Evolutionary conservation across 1,140 invertebrate genomes (phyloP), one percentile per base, ranked within the genome.

Genomic region (Catajapyx aquilonaris): DNA sequence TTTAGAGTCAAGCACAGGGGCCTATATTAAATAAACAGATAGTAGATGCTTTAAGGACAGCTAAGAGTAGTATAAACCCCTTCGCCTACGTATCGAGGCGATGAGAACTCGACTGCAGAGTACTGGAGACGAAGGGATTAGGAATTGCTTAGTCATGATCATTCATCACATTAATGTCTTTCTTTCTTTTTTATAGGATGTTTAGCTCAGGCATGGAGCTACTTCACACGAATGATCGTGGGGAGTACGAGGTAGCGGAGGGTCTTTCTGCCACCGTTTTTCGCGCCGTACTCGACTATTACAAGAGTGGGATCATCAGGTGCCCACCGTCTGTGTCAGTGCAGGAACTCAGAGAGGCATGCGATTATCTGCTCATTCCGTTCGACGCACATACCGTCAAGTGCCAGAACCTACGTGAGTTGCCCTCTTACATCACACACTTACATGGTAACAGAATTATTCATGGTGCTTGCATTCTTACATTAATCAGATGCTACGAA

Each of bases 211-310:
- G 85, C 31, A 65, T 93, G 35, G 87, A 95, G 46, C 88, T 88
- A 53, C 81, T 81, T 0, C 77, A 88, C 51, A 74, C 87, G 1
- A 98, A 96, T 58, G 87, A 95, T 44, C 61, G 85, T 7, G 91
- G 94, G 2, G 95, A 99, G 59, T 97, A 83, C 59, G 86, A 96
- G 51, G 83, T 98, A 17, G 91, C 90, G n/a, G 93, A 98, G 43
- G 95, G 94, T 1, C 87, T 98, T 43, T 88, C 90, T 0, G 81
- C 93, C 0, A 78, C 81, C 30, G 79, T 97, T 2, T 99, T 99
- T 53, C 66, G 90, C 31, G 80, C 88, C 0, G 91, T 99, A 49
- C 60, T 99, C 47, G 94, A 97, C 44, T 98, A 81, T 59, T 99
- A 97, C 57, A 80, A 86, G 43, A 73, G 74, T 31, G 88, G 86